These are phyloP conservation scores for Hippocampus kuda DNA, from an alignment of 2,797 vertebrate species.

Conservation along the genomic window DNA sequence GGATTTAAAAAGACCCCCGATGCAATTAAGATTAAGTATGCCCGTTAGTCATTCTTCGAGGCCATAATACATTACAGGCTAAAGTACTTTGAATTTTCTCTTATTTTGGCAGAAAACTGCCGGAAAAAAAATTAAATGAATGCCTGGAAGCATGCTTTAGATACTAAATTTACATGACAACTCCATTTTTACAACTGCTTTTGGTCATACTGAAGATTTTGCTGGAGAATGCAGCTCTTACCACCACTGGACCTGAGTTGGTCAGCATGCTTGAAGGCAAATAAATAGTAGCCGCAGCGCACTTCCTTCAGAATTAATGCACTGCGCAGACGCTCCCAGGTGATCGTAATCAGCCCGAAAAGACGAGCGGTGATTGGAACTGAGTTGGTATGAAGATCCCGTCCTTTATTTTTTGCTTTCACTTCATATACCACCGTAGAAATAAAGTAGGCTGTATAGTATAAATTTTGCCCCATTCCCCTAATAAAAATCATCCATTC, in stretches of 20 bases:
- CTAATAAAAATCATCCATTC: too few species aligned
- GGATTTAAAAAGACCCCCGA: neutral
- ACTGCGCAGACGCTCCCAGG: constrained; percentile 20
- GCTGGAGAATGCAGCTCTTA: constrained; percentile 20
- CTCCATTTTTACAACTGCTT: neutral
- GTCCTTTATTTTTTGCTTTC: neutral
- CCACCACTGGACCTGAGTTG: constrained; percentile 55
- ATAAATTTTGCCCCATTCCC: too few species aligned
- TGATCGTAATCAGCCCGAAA: constrained; percentile 32
- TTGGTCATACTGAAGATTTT: neutral
- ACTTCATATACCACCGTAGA: neutral
- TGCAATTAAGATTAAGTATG: neutral
- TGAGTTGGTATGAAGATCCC: neutral
- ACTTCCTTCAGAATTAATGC: neutral
- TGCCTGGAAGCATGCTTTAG: neutral
- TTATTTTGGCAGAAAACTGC: neutral
- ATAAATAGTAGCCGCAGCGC: neutral
- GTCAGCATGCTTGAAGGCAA: constrained; percentile 36
- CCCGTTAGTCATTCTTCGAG: neutral
- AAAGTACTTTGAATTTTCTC: neutral
- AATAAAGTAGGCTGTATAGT: too few species aligned
- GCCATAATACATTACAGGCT: neutral
- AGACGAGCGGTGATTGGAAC: constrained; percentile 1
- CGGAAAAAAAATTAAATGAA: neutral
- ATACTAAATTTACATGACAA: neutral